phyloP scores from a whole-genome alignment of 2,888 invertebrate genomes.

The Laothoe populi region DNA sequence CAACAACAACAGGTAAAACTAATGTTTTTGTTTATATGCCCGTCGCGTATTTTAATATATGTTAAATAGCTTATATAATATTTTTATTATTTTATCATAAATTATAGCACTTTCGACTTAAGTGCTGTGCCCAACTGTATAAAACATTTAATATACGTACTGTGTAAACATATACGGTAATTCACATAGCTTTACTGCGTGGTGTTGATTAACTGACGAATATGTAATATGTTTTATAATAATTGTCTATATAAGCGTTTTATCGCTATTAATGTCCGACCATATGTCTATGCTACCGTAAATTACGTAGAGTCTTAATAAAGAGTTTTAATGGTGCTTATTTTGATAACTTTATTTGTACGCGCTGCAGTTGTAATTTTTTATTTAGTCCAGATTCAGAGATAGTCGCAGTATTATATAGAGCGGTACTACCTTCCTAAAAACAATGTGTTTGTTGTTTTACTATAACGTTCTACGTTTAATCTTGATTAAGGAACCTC shows the following conservation, averaged over 20 bases:
- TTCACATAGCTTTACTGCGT: too few relatives aligned
- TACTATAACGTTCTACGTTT: not conserved
- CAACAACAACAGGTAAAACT: slow-evolving; percentile 54
- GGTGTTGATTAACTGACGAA: too few relatives aligned
- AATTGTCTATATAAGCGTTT: too few relatives aligned
- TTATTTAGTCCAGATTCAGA: too few relatives aligned
- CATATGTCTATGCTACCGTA: too few relatives aligned
- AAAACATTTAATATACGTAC: not conserved
- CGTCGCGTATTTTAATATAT: not conserved
- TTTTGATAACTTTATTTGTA: too few relatives aligned
- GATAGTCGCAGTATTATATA: too few relatives aligned
- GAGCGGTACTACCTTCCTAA: too few relatives aligned
- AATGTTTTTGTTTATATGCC: slow-evolving; percentile 1
- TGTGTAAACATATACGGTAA: not conserved
- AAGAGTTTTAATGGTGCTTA: too few relatives aligned
- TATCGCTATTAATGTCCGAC: too few relatives aligned
- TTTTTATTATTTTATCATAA: slow-evolving; percentile 7
- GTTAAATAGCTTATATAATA: slow-evolving; percentile 9
- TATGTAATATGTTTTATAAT: not conserved
- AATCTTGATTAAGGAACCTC: not conserved
- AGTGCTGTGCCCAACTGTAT: not conserved
- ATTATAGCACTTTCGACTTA: not conserved
- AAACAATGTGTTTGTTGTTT: not conserved
- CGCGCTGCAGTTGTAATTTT: too few relatives aligned
- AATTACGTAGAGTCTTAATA: too few relatives aligned